A percentile compares a stretch with the other conserved stretches of the same genome.
Evolutionary conservation across 2,888 invertebrate species (phyloP).

Genomic region (Leptura quadrifasciata): DNA sequence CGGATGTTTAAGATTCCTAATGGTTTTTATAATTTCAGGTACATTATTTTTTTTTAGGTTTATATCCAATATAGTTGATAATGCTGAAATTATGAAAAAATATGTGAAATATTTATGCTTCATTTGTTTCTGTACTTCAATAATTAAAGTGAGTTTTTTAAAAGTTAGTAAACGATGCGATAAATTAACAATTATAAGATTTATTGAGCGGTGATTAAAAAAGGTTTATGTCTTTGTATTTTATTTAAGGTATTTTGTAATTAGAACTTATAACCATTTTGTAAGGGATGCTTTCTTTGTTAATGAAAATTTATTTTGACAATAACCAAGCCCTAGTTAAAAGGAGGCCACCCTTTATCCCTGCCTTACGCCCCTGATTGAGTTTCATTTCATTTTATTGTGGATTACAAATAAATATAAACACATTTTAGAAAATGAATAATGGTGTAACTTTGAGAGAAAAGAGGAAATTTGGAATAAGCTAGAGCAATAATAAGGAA

Average conservation of each 20-base stretch:
- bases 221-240: constrained; percentile 1
- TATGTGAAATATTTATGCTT: constrained; percentile 10
- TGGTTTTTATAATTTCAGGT: background rate
- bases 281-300: no score
- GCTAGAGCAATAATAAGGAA: no score
- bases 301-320: no score
- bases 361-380: no score
- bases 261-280: no score
- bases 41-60: background rate
- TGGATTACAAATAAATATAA: no score
- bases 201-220: constrained; percentile 9
- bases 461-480: no score
- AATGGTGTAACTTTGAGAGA: no score
- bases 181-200: constrained; percentile 20
- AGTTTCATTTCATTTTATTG: no score
- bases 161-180: constrained; percentile 9
- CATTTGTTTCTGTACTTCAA: constrained; percentile 13
- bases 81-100: background rate
- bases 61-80: background rate
- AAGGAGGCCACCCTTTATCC: no score
- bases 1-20: background rate
- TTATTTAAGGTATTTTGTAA: background rate
- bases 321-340: no score
- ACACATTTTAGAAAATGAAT: no score
- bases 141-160: constrained; percentile 15